Evolutionary conservation across 2,797 vertebrate species (phyloP).

Genomic region (Peromyscus attwateri): DNA sequence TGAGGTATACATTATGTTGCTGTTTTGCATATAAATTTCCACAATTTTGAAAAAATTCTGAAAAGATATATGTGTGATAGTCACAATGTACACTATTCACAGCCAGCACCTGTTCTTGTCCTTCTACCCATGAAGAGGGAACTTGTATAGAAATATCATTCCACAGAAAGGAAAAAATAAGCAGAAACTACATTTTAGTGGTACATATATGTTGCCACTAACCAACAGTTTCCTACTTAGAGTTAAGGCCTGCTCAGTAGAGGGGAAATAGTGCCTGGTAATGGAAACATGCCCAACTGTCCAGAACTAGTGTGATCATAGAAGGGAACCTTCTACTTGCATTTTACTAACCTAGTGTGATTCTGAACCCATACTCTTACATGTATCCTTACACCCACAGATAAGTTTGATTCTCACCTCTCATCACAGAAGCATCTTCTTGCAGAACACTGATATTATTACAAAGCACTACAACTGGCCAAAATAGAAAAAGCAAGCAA

Average conservation of each 20-base stretch:
- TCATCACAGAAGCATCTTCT: not conserved
- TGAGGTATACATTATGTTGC: not conserved
- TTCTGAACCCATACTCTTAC: not conserved
- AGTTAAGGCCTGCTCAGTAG: not conserved
- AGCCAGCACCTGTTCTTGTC: not conserved
- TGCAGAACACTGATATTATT: not conserved
- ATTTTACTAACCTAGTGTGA: not conserved
- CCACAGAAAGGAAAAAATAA: not conserved
- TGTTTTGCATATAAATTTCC: not conserved
- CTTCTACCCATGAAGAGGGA: not conserved
- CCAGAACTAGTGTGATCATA: not conserved
- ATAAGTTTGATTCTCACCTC: not conserved
- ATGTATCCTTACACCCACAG: not conserved
- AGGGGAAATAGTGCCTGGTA: not conserved
- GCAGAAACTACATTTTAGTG: not conserved
- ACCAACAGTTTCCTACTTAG: not conserved
- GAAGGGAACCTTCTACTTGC: not conserved
- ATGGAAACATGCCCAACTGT: not conserved
- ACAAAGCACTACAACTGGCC: not conserved
- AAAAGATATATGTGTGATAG: not conserved
- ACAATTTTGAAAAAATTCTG: not conserved
- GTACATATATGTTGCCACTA: not conserved
- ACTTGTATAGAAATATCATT: not conserved
- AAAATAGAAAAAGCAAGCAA: not conserved
- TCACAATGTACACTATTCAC: not conserved